phyloP scores from a whole-genome alignment of 2,888 invertebrate genomes.

The Cylloceria caligata region DNA sequence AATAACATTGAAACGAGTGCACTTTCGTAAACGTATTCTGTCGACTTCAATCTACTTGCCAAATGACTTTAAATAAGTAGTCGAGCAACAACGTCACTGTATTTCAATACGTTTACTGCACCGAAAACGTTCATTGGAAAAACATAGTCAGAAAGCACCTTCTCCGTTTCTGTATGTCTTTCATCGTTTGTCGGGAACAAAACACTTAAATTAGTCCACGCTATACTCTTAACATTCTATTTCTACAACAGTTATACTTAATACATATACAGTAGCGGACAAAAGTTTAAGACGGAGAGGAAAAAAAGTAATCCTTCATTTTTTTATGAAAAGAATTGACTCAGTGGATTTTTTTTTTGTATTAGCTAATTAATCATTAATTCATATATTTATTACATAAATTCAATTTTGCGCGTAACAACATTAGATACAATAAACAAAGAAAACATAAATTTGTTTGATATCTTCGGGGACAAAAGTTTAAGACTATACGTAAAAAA shows the following conservation, averaged over 20 bases:
- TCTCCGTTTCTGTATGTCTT: conserved; percentile 58
- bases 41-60: conserved; percentile 50
- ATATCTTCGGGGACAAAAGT: no score
- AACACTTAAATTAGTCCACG: conserved; percentile 67
- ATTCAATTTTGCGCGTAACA: no score
- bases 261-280: conserved; percentile 57
- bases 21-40: conserved; percentile 48
- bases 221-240: conserved; percentile 53
- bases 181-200: conserved; percentile 57
- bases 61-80: conserved; percentile 62
- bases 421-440: no score
- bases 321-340: no score
- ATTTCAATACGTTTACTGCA: conserved; percentile 60
- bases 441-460: no score
- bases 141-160: conserved; percentile 34
- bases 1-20: conserved; percentile 58
- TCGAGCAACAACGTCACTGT: conserved; percentile 39
- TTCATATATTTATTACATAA: no score
- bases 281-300: no score
- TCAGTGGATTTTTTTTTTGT: no score
- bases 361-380: no score
- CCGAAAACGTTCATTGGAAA: conserved; percentile 62
- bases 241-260: conserved; percentile 43
- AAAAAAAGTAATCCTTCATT: no score
- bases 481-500: no score